Percentiles rank a stretch among this genome's conserved stretches.
These are phyloP conservation scores for Neodiprion virginianus DNA, from an alignment of 1,140 invertebrate species.

Conservation along the genomic window DNA sequence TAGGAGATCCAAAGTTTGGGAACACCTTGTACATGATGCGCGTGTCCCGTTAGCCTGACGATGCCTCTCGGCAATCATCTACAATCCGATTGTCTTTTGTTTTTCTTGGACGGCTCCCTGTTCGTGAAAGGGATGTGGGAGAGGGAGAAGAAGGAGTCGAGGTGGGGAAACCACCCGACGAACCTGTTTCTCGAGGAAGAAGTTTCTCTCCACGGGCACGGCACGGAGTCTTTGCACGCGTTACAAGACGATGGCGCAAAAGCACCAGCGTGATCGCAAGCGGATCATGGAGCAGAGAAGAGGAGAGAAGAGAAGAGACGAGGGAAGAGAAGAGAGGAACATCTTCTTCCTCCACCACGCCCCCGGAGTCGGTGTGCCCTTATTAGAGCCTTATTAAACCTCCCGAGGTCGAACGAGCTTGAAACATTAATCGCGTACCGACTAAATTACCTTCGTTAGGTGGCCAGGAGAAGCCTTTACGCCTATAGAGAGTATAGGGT, in stretches of 20 bases:
- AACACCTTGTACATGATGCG: not conserved
- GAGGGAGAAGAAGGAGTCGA: slow-evolving; percentile 13
- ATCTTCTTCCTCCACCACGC: slow-evolving; percentile 2
- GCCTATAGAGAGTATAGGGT: too few species aligned
- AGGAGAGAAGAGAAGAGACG: not conserved
- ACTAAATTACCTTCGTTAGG: slow-evolving; percentile 5
- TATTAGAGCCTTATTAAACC: slow-evolving; percentile 7
- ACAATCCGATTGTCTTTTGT: slow-evolving; percentile 61
- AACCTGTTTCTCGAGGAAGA: not conserved
- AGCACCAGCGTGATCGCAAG: not conserved
- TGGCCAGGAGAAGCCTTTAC: not conserved
- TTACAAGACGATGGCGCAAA: not conserved
- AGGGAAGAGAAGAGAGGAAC: not conserved
- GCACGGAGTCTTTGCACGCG: not conserved
- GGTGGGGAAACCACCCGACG: slow-evolving; percentile 12
- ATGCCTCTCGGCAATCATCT: slow-evolving; percentile 52
- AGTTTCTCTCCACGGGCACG: not conserved
- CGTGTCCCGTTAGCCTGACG: slow-evolving; percentile 48
- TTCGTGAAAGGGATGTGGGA: slow-evolving; percentile 33
- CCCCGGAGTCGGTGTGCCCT: slow-evolving; percentile 6
- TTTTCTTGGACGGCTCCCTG: slow-evolving; percentile 44
- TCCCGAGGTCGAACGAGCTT: slow-evolving; percentile 1
- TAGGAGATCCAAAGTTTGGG: not conserved
- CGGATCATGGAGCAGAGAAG: not conserved
- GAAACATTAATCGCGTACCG: slow-evolving; percentile 4